Percentiles rank a stretch among this genome's conserved stretches.
Conservation (phyloP, 2,888 invertebrate species). For the Sarcophaga rosellei region DNA sequence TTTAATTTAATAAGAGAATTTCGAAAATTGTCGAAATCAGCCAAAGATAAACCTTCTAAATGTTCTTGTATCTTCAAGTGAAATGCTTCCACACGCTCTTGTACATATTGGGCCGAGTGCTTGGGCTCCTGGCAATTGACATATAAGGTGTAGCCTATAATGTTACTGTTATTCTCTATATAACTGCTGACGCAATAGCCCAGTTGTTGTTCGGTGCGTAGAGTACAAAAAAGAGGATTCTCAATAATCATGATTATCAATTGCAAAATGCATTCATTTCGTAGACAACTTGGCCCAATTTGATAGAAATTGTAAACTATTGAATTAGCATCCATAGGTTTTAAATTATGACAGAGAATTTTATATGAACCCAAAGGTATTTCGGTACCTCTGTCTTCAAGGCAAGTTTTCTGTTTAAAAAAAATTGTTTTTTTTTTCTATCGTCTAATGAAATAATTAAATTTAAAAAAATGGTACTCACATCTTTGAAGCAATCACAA, state of each 20-base stretch:
- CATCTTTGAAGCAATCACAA: slow-evolving; percentile 80
- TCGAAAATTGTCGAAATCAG: slow-evolving; percentile 85
- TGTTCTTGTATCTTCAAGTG: slow-evolving; percentile 84
- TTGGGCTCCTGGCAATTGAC: slow-evolving; percentile 91
- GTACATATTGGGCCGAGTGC: slow-evolving; percentile 86
- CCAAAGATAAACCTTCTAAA: slow-evolving; percentile 83
- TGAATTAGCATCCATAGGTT: slow-evolving; percentile 89
- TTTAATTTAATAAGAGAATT: slow-evolving; percentile 89
- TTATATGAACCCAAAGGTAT: slow-evolving; percentile 86
- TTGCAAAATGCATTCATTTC: slow-evolving; percentile 86
- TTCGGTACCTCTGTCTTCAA: slow-evolving; percentile 81
- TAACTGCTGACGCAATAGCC: slow-evolving; percentile 91
- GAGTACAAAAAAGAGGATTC: slow-evolving; percentile 92
- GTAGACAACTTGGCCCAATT: slow-evolving; percentile 84
- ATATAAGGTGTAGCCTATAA: slow-evolving; percentile 89
- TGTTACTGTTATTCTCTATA: slow-evolving; percentile 88
- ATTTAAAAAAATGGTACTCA: slow-evolving; percentile 52
- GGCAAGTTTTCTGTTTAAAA: no score
- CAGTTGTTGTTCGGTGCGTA: slow-evolving; percentile 94
- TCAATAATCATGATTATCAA: slow-evolving; percentile 92
- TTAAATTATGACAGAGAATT: slow-evolving; percentile 87
- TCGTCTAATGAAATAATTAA: no score
- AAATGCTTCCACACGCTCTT: slow-evolving; percentile 88
- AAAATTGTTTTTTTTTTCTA: no score
- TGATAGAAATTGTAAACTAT: slow-evolving; percentile 94